These are phyloP conservation scores for Rhynchomys soricoides DNA, from an alignment of 2,113 vertebrate genomes.

Conservation along the genomic window DNA sequence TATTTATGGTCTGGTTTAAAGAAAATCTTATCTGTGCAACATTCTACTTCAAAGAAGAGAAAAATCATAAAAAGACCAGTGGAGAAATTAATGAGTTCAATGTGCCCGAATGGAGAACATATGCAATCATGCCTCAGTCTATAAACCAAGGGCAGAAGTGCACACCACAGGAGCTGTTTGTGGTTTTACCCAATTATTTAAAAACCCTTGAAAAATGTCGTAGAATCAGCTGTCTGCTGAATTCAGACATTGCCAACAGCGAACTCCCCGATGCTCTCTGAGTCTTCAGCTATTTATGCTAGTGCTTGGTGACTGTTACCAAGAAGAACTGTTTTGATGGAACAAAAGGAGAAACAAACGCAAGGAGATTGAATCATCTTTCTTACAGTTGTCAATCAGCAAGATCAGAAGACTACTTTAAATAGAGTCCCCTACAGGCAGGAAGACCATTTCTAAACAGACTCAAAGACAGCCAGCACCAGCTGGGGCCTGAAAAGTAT, in stretches of 20 bases:
- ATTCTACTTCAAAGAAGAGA: constrained; percentile 73
- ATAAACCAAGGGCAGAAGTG: constrained; percentile 76
- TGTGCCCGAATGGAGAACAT: constrained; percentile 71
- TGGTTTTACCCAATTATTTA: constrained; percentile 82
- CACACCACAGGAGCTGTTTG: constrained; percentile 78
- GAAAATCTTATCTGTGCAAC: constrained; percentile 59
- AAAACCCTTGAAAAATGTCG: constrained; percentile 78
- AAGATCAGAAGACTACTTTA: neutral
- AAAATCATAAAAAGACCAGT: constrained; percentile 77
- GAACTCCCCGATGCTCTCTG: constrained; percentile 51
- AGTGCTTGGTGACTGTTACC: constrained; percentile 76
- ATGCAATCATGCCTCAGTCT: constrained; percentile 66
- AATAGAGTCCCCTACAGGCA: neutral
- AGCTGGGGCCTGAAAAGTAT: rapidly evolving
- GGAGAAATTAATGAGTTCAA: constrained; percentile 80
- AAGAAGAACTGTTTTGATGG: constrained; percentile 71
- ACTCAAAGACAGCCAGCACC: neutral
- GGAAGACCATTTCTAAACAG: neutral
- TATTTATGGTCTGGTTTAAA: constrained; percentile 77
- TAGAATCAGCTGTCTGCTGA: constrained; percentile 57
- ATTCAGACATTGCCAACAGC: constrained; percentile 64
- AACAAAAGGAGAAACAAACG: constrained; percentile 37
- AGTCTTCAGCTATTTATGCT: constrained; percentile 68
- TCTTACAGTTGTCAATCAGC: neutral
- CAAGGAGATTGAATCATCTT: constrained; percentile 49